Evolutionary conservation across 2,797 vertebrate genomes (phyloP).

Genomic region (Simalia tracyae): DNA sequence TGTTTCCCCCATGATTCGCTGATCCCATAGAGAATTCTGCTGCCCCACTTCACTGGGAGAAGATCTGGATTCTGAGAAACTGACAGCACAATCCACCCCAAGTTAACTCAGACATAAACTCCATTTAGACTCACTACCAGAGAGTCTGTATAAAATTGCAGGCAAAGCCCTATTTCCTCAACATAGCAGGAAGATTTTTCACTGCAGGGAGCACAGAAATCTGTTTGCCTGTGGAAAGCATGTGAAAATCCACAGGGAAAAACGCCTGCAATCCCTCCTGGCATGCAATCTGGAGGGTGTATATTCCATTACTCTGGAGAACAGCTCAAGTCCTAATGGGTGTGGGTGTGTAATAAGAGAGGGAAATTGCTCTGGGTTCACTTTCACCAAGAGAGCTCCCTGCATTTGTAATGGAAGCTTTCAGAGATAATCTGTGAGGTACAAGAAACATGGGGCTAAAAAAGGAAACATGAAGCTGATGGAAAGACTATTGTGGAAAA

Average conservation of each 20-base stretch:
- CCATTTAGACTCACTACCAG: background rate
- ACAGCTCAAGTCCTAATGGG: slow-evolving; percentile 39
- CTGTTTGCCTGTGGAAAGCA: slow-evolving; percentile 33
- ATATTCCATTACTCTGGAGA: slow-evolving; percentile 41
- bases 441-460: slow-evolving; percentile 69
- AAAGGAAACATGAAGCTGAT: slow-evolving; percentile 69
- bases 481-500: slow-evolving; percentile 74
- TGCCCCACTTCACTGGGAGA: slow-evolving; percentile 39
- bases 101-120: background rate
- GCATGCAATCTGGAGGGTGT: slow-evolving; percentile 13
- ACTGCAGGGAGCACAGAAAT: slow-evolving; percentile 38
- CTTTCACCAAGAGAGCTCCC: slow-evolving; percentile 49
- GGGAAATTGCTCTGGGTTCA: slow-evolving; percentile 13
- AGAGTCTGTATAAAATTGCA: background rate
- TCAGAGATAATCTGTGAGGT: slow-evolving; percentile 62
- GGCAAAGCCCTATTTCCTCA: slow-evolving; percentile 38
- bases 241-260: slow-evolving; percentile 38
- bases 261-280: slow-evolving; percentile 28
- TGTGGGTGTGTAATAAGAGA: slow-evolving; percentile 17
- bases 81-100: background rate
- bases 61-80: background rate
- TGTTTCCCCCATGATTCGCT: background rate
- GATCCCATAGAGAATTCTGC: slow-evolving; percentile 24
- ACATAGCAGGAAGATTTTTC: slow-evolving; percentile 22
- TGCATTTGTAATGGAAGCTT: slow-evolving; percentile 46